Percentiles rank a stretch among this genome's conserved stretches.
phyloP scores from a whole-genome alignment of 2,888 invertebrate species.

The Tenodera sinensis region DNA sequence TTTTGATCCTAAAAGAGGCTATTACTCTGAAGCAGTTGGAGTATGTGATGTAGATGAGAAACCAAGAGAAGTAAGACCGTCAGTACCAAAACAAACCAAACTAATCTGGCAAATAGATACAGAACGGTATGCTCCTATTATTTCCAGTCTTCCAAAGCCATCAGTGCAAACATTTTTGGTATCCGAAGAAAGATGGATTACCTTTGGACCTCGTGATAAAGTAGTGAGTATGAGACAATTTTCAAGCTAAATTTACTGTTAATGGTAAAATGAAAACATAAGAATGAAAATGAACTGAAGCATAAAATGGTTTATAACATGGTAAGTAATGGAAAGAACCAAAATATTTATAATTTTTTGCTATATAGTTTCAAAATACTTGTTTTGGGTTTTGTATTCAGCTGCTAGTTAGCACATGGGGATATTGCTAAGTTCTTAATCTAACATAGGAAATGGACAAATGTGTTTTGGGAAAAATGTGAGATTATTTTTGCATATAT shows the following conservation, averaged over 20 bases:
- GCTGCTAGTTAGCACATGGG: no score
- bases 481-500: no score
- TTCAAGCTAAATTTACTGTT: neutral
- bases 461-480: no score
- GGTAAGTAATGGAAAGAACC: neutral
- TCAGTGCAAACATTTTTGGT: slow-evolving; percentile 50
- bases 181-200: slow-evolving; percentile 63
- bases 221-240: slow-evolving; percentile 48
- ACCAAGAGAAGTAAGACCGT: neutral
- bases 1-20: neutral
- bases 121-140: slow-evolving; percentile 51
- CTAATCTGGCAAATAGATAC: slow-evolving; percentile 55
- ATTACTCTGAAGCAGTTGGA: slow-evolving; percentile 18
- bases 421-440: no score
- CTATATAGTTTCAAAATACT: no score
- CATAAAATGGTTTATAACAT: neutral
- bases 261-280: neutral
- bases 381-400: no score
- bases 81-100: slow-evolving; percentile 34
- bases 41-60: neutral
- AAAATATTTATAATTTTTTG: neutral
- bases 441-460: no score
- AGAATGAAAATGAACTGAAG: neutral
- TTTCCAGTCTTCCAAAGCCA: slow-evolving; percentile 41
- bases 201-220: slow-evolving; percentile 54